Evolutionary conservation across 1,140 invertebrate species (phyloP).

Genomic region (Zaprionus davidi): DNA sequence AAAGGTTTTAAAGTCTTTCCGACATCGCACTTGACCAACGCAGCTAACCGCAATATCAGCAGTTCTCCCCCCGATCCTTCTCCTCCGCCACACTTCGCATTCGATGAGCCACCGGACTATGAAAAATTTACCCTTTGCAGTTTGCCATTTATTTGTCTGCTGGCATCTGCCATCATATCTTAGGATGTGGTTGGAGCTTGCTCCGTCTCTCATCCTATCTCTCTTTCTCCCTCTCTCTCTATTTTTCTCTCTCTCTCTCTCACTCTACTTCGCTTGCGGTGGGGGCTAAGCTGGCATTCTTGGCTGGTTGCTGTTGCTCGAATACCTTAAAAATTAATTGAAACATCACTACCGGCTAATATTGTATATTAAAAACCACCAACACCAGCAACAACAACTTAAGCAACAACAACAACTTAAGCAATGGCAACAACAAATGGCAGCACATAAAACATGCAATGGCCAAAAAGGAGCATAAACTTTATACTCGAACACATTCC

Average conservation of each 20-base stretch:
- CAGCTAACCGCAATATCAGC: slow-evolving; percentile 30
- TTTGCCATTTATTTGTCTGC: slow-evolving; percentile 73
- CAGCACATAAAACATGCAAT: slow-evolving; percentile 49
- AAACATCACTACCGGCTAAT: slow-evolving; percentile 77
- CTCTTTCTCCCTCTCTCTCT: not conserved
- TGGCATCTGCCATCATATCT: slow-evolving; percentile 71
- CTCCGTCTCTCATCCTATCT: not conserved
- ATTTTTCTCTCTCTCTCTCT: too few relatives aligned
- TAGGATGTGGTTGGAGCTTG: slow-evolving; percentile 64
- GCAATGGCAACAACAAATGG: slow-evolving; percentile 43
- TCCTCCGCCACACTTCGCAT: not conserved
- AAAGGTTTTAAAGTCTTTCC: slow-evolving; percentile 18
- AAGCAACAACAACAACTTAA: slow-evolving; percentile 24
- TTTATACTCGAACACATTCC: slow-evolving; percentile 28
- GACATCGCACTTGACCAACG: slow-evolving; percentile 19
- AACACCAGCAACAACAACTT: slow-evolving; percentile 22
- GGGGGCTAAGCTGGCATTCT: slow-evolving; percentile 1
- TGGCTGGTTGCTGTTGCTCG: slow-evolving; percentile 26
- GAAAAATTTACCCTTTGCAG: slow-evolving; percentile 76
- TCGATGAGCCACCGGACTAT: slow-evolving; percentile 53
- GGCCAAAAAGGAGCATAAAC: slow-evolving; percentile 41
- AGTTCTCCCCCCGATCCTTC: not conserved
- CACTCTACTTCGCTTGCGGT: too few relatives aligned
- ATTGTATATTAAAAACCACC: slow-evolving; percentile 70
- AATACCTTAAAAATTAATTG: slow-evolving; percentile 79